Evolutionary conservation across 2,113 vertebrate genomes (phyloP).

Genomic region (Leiothrix lutea): DNA sequence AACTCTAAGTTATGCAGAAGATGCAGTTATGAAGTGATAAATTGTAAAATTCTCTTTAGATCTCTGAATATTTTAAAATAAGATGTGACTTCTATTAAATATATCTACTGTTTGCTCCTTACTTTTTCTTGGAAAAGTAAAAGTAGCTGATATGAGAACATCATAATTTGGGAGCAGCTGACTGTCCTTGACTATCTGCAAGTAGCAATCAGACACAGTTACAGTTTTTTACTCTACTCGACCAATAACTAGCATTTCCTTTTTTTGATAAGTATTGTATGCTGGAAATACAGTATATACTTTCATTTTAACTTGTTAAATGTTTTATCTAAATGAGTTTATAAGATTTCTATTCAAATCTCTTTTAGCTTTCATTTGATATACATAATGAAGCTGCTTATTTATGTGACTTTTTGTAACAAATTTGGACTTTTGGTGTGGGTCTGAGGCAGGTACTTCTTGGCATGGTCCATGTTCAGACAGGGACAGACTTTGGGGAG

Average conservation of each 20-base stretch:
- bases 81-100: not conserved
- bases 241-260: not conserved
- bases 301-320: not conserved
- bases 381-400: not conserved
- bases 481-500: not conserved
- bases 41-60: not conserved
- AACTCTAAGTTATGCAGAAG: not conserved
- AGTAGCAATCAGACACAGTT: not conserved
- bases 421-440: not conserved
- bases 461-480: rapidly evolving
- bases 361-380: not conserved
- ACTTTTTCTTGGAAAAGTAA: not conserved
- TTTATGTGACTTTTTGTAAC: not conserved
- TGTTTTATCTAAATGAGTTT: not conserved
- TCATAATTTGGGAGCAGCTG: not conserved
- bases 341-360: not conserved
- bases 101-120: not conserved
- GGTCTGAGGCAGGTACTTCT: not conserved
- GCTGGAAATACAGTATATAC: not conserved
- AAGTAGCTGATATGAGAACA: not conserved
- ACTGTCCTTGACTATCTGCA: not conserved
- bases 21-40: not conserved
- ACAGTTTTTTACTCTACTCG: not conserved
- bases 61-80: not conserved
- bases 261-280: not conserved